Evolutionary conservation across 2,797 vertebrate species (phyloP).

Genomic region (Platalea minor): DNA sequence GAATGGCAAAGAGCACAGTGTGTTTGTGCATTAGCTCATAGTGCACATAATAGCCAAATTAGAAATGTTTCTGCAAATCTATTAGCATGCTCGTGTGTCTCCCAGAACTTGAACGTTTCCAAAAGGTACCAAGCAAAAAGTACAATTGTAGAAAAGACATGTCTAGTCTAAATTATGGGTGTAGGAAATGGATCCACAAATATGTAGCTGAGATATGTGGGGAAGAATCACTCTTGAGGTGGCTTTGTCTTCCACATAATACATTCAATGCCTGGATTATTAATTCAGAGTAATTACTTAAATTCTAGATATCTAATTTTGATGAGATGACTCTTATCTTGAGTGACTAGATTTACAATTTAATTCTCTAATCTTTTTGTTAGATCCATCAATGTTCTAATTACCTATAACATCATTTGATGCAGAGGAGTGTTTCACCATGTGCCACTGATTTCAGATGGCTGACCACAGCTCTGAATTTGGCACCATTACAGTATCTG

Average conservation of each 20-base stretch:
- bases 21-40: neutral
- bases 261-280: neutral
- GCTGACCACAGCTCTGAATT: neutral
- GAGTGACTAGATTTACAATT: neutral
- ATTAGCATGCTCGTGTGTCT: neutral
- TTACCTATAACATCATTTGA: neutral
- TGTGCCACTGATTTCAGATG: neutral
- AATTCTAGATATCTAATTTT: neutral
- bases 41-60: neutral
- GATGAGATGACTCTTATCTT: neutral
- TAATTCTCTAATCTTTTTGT: neutral
- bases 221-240: neutral
- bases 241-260: neutral
- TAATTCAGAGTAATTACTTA: neutral
- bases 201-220: neutral
- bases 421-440: neutral
- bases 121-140: neutral
- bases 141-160: neutral
- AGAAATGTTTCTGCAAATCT: neutral
- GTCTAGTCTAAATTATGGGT: neutral
- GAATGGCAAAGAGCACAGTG: neutral
- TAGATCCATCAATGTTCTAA: neutral
- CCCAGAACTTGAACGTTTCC: neutral
- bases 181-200: neutral
- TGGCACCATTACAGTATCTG: neutral